Evolutionary conservation across 2,888 invertebrate genomes (phyloP).

Genomic region (Thalpophila matura): DNA sequence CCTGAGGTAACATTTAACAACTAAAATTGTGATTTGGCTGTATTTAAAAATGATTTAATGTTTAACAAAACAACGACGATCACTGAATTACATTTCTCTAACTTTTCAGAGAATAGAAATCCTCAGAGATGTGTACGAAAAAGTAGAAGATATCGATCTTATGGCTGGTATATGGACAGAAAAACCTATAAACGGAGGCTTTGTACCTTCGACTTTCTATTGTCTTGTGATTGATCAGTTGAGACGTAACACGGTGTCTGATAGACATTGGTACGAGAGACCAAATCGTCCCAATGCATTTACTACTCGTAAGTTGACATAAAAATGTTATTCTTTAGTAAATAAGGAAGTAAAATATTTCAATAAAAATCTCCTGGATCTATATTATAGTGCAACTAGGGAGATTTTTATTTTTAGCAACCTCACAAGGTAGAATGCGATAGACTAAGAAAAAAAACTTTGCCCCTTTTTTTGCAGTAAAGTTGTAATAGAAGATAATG

Average conservation of each 20-base stretch:
- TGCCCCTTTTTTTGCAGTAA: too few species aligned
- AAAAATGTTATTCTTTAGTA: not conserved
- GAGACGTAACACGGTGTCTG: slow-evolving; percentile 94
- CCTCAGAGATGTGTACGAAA: slow-evolving; percentile 74
- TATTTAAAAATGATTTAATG: too few species aligned
- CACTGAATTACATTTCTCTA: too few species aligned
- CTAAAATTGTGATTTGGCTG: too few species aligned
- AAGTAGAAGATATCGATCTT: slow-evolving; percentile 96
- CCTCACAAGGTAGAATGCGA: too few species aligned
- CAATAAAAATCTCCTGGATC: too few species aligned
- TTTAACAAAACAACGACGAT: too few species aligned
- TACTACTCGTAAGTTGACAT: slow-evolving; percentile 69
- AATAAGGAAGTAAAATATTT: not conserved
- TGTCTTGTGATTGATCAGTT: slow-evolving; percentile 97
- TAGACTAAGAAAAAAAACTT: too few species aligned
- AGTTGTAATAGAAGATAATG: too few species aligned
- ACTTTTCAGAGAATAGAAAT: slow-evolving; percentile 76
- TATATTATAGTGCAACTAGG: too few species aligned
- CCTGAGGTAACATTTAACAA: slow-evolving; percentile 69
- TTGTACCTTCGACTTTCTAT: slow-evolving; percentile 97
- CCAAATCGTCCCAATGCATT: slow-evolving; percentile 76
- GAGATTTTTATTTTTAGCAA: too few species aligned
- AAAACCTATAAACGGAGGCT: slow-evolving; percentile 94
- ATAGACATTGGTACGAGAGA: slow-evolving; percentile 94
- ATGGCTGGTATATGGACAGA: slow-evolving; percentile 97